Conservation (phyloP, 1,140 invertebrate genomes). For the Proales similis region DNA sequence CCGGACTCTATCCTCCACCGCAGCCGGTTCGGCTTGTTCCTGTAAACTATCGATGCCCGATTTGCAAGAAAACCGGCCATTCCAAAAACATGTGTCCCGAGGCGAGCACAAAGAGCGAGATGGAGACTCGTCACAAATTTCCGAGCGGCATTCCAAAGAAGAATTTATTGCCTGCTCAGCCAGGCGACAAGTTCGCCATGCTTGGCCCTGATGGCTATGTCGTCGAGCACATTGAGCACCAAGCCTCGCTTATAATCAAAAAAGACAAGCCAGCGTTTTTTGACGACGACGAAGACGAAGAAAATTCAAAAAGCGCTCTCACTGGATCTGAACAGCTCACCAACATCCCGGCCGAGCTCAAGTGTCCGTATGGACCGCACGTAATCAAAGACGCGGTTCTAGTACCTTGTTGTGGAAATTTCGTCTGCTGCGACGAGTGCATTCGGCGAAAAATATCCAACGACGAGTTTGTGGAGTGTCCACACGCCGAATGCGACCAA, state of each 20-base stretch:
- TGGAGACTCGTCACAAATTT: conserved; percentile 14
- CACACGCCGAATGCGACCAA: conserved; percentile 20
- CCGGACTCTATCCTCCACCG: too few species aligned
- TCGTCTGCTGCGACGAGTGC: conserved; percentile 35
- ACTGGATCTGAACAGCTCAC: background rate
- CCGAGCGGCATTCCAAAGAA: conserved; percentile 26
- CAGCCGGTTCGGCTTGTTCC: background rate
- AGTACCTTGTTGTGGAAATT: conserved; percentile 30
- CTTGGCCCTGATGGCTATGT: conserved; percentile 35
- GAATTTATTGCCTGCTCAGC: conserved; percentile 23
- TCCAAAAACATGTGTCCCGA: conserved; percentile 30
- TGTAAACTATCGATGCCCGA: background rate
- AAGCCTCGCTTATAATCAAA: conserved; percentile 14
- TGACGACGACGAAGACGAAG: conserved; percentile 27
- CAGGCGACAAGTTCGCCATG: conserved; percentile 26
- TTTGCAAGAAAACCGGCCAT: conserved; percentile 15
- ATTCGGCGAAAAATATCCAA: conserved; percentile 19
- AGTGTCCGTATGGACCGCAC: conserved; percentile 30
- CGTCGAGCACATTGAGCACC: conserved; percentile 3
- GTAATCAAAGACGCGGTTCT: conserved; percentile 34
- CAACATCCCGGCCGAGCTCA: conserved; percentile 11
- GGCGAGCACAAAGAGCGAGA: background rate
- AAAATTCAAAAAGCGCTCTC: background rate
- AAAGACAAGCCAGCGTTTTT: conserved; percentile 26
- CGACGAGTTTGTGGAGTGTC: conserved; percentile 17